Evolutionary conservation across 2,797 vertebrate species (phyloP).

Genomic region (Rousettus madagascariensis): DNA sequence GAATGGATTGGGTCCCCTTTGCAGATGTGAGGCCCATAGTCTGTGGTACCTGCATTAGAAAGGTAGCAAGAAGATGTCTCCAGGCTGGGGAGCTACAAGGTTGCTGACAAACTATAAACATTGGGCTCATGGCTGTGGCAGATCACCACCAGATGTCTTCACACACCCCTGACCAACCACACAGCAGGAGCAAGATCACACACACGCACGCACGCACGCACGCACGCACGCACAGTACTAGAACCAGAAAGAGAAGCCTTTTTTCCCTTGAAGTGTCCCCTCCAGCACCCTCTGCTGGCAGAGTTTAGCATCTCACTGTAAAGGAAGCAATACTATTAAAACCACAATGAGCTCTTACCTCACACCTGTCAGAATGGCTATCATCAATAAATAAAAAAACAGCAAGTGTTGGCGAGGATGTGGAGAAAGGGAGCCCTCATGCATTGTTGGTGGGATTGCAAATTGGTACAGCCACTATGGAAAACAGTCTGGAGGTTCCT

Average conservation of each 20-base stretch:
- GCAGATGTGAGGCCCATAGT: neutral
- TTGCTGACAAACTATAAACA: neutral
- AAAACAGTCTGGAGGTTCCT: no score
- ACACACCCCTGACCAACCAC: neutral
- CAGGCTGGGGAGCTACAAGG: neutral
- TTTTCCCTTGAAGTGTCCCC: neutral
- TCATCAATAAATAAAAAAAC: no score
- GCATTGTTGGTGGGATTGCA: no score
- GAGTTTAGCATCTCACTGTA: neutral
- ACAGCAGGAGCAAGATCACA: neutral
- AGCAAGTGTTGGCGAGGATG: no score
- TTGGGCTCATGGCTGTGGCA: neutral
- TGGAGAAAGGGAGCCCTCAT: no score
- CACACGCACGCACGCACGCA: accelerated
- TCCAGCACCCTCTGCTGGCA: neutral
- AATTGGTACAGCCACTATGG: no score
- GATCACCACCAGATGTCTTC: neutral
- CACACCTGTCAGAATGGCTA: no score
- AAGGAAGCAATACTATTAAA: neutral
- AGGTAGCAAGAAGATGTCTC: neutral
- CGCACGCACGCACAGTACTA: neutral
- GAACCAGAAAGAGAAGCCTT: neutral
- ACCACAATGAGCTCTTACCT: no score
- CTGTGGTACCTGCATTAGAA: neutral
- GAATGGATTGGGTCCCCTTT: neutral